Base-by-base conservation (phyloP, 2,888 invertebrate genomes). In the Philereme transversata region DNA sequence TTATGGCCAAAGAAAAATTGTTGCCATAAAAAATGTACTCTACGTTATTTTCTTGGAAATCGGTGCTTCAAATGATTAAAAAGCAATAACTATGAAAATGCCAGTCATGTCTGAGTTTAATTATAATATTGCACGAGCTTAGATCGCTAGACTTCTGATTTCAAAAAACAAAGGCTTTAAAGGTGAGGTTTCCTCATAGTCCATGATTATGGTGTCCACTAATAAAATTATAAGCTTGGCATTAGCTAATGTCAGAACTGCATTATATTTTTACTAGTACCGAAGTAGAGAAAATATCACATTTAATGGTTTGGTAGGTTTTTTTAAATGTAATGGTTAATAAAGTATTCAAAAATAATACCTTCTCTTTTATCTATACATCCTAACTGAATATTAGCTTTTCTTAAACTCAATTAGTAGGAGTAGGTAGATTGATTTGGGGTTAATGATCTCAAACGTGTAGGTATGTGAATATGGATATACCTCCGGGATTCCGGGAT, bases 1-100 rank as follows among this genome's bases (percentile, higher is more conserved):
- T 55, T 44, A 60, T 52, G 65, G 66, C 68, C 70, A 70, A 70
- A 70, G 68, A 70, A 51, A 41, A 55, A 57, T 41, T 51, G 36
- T 47, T 60, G 63, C 64, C 64, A 67, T 70, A 51, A 9, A 57
- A 51, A 54, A 56, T 40, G 8, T 40, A 34, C 36, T 35, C 9
- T 52, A 5, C 49, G 44, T 58, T 40, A 57, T 51, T 43, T 57
- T 48, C 4, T 52, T 36, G 35, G 10, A 51, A 45, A 49, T 49
- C n/a, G 36, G 49, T 38, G 4, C 5, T 60, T 56, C 46, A 56
- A 56, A 33, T 7, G n/a, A 40, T 36, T 7, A 40, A 40, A 40
- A 6, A 40, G 40, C 7, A 40, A 40, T 40, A 5, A 40, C 8
- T 40, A 5, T 40, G 8, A 40, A 6, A 40, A 40, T 6, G 40